These are phyloP conservation scores for Leptoteleia sp. DNA, from an alignment of 1,140 invertebrate species.

Conservation along the genomic window DNA sequence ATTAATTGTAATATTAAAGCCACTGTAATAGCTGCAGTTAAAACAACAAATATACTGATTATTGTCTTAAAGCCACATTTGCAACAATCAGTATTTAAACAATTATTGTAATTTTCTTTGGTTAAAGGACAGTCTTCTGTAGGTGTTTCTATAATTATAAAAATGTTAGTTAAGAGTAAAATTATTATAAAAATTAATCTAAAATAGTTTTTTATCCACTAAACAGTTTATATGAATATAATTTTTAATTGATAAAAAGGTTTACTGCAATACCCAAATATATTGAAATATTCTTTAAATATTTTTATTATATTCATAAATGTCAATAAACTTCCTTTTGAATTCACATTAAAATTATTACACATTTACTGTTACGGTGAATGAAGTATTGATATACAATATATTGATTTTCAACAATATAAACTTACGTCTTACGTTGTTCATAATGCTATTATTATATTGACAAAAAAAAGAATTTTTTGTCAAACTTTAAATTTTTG, in stretches of 20 bases:
- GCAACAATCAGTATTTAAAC: constrained; percentile 72
- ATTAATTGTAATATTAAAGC: constrained; percentile 86
- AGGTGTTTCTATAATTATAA: constrained; percentile 58
- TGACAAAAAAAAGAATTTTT: constrained; percentile 3
- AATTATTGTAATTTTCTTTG: constrained; percentile 69
- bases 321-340: no score
- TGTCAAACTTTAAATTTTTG: background rate
- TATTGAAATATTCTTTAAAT: no score
- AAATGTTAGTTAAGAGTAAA: no score
- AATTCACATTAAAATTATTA: no score
- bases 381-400: background rate
- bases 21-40: constrained; percentile 85
- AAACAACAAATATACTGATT: constrained; percentile 78
- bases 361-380: constrained; percentile 3
- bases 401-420: background rate
- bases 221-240: no score
- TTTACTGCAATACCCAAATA: no score
- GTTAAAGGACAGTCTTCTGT: constrained; percentile 77
- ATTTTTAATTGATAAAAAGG: no score
- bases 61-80: constrained; percentile 81
- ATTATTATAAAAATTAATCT: background rate
- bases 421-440: constrained; percentile 37
- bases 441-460: constrained; percentile 22
- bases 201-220: background rate
- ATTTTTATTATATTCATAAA: no score